A percentile compares a stretch with the other conserved stretches of the same genome.
These are phyloP conservation scores for Caenorhabditis angaria DNA, from an alignment of 2,888 invertebrate species.

Conservation along the genomic window DNA sequence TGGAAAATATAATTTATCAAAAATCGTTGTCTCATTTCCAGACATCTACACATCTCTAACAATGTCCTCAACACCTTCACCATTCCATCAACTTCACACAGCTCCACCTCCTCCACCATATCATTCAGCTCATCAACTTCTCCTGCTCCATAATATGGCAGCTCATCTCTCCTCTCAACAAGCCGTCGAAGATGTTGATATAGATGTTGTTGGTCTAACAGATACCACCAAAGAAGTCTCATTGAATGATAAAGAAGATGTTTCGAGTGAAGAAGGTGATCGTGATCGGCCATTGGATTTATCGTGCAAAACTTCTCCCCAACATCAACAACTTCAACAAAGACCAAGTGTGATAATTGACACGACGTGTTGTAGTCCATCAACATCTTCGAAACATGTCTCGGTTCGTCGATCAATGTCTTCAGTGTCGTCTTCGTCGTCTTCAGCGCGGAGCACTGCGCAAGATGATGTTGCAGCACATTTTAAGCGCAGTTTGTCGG, in stretches of 20 bases:
- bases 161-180: neutral
- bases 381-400: conserved; percentile 9
- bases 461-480: conserved; percentile 45
- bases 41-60: neutral
- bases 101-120: conserved; percentile 29
- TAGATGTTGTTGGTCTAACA: conserved; percentile 49
- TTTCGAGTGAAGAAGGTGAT: conserved; percentile 10
- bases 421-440: conserved; percentile 26
- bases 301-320: conserved; percentile 16
- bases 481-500: conserved; percentile 46
- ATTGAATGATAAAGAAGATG: conserved; percentile 36
- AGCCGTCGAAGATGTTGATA: conserved; percentile 36
- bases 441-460: neutral
- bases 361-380: neutral
- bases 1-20: no score
- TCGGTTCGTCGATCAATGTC: conserved; percentile 42
- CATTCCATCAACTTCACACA: neutral
- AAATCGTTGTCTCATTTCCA: neutral
- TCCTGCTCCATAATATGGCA: conserved; percentile 39
- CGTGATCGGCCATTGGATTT: conserved; percentile 11
- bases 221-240: conserved; percentile 40
- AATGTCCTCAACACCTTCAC: neutral
- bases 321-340: conserved; percentile 16
- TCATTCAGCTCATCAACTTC: conserved; percentile 24
- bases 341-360: conserved; percentile 42